phyloP scores from a whole-genome alignment of 2,797 vertebrate species.

The Margarornis squamiger region DNA sequence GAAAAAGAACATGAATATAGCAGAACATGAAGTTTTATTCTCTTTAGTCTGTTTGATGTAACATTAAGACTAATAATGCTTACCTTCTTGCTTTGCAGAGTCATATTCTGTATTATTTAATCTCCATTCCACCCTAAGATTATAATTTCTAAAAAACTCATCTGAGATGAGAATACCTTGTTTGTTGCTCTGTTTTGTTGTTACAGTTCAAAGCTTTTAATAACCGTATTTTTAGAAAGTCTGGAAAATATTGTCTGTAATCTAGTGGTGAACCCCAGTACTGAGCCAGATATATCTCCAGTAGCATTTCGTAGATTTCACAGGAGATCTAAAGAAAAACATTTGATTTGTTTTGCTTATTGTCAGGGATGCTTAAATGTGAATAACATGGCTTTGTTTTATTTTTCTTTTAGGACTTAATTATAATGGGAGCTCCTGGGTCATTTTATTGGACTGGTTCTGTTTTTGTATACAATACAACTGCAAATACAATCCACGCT shows the following conservation, averaged over 20 bases:
- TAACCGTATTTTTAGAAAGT: neutral
- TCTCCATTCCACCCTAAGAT: neutral
- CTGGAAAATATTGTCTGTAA: neutral
- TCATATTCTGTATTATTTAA: neutral
- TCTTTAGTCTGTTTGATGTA: neutral
- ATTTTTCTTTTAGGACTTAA: constrained; percentile 85
- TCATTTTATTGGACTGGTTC: constrained; percentile 93
- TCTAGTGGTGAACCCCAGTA: neutral
- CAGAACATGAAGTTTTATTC: neutral
- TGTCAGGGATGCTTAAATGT: neutral
- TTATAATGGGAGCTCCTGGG: constrained; percentile 95
- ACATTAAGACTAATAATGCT: neutral
- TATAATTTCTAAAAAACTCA: neutral
- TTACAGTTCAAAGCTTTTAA: neutral
- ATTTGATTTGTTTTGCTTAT: neutral
- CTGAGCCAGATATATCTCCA: neutral
- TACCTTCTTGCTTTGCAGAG: neutral
- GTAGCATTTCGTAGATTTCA: neutral
- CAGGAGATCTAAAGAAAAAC: neutral
- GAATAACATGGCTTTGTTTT: constrained; percentile 2
- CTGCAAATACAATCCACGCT: constrained; percentile 76
- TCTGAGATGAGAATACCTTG: neutral
- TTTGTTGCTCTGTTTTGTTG: neutral
- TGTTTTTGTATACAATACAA: constrained; percentile 87
- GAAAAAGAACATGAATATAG: neutral